These are phyloP conservation scores for Tauraco erythrolophus DNA, from an alignment of 2,113 vertebrate genomes.

Conservation along the genomic window DNA sequence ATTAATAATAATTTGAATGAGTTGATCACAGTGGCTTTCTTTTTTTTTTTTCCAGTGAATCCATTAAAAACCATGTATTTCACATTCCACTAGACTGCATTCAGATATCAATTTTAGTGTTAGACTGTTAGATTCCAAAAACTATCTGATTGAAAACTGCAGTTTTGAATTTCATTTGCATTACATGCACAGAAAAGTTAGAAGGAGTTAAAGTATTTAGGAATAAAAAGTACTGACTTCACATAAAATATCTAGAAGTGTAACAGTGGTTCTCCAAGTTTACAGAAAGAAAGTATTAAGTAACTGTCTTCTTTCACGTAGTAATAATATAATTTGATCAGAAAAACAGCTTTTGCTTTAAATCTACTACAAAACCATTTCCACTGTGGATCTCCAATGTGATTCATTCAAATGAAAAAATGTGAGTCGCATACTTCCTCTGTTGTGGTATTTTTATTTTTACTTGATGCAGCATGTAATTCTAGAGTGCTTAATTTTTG, in stretches of 20 bases:
- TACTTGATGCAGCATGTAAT: neutral
- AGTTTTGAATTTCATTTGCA: neutral
- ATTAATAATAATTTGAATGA: neutral
- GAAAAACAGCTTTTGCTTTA: neutral
- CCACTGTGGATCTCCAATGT: neutral
- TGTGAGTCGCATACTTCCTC: neutral
- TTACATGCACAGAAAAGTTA: neutral
- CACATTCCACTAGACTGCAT: neutral
- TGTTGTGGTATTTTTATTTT: conserved; percentile 18
- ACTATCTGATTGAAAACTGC: neutral
- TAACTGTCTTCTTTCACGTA: neutral
- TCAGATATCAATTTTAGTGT: neutral
- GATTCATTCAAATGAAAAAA: neutral
- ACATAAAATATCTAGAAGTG: neutral
- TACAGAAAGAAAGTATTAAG: neutral
- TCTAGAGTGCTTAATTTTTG: neutral
- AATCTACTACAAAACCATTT: neutral
- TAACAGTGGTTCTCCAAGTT: neutral
- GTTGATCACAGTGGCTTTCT: neutral
- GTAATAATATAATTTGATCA: neutral
- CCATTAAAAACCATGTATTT: neutral
- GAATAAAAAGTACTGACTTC: neutral
- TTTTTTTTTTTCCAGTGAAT: neutral
- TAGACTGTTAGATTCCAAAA: neutral
- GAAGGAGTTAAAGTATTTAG: neutral